These are phyloP conservation scores for Dasypolia templi DNA, from an alignment of 2,888 invertebrate species.

Conservation along the genomic window DNA sequence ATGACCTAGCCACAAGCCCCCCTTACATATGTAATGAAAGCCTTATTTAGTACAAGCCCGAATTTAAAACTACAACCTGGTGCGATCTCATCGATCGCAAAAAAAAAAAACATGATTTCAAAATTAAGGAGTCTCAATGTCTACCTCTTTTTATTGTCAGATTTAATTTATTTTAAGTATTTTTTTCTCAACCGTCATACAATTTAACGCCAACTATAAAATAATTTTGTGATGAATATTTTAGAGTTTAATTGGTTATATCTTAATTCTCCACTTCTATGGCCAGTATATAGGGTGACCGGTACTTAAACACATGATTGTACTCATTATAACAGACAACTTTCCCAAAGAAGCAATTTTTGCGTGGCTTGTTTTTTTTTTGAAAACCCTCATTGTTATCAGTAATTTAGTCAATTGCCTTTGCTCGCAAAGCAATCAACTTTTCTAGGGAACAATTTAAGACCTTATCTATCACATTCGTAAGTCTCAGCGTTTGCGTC, in stretches of 20 bases:
- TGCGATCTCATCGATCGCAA: no score
- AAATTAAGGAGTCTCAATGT: constrained; percentile 13
- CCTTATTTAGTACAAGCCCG: no score
- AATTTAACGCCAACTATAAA: neutral
- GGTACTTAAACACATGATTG: no score
- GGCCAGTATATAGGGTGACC: no score
- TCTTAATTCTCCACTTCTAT: neutral
- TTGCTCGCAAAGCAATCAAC: constrained; percentile 21
- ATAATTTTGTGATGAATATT: no score
- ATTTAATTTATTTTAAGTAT: neutral
- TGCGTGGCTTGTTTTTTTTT: no score
- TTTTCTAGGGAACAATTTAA: constrained; percentile 42
- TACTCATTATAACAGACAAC: no score
- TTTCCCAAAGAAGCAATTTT: no score
- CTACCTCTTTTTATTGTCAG: constrained; percentile 1
- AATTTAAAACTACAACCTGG: no score
- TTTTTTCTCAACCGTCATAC: neutral
- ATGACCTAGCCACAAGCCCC: no score
- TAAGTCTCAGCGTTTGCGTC: constrained; percentile 2
- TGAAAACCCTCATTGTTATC: neutral
- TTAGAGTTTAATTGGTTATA: neutral
- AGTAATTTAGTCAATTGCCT: neutral
- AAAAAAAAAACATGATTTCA: neutral
- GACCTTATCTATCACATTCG: neutral
- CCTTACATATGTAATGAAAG: no score